Evolutionary conservation across 2,113 vertebrate species (phyloP).

Genomic region (Sphyrna mokarran): DNA sequence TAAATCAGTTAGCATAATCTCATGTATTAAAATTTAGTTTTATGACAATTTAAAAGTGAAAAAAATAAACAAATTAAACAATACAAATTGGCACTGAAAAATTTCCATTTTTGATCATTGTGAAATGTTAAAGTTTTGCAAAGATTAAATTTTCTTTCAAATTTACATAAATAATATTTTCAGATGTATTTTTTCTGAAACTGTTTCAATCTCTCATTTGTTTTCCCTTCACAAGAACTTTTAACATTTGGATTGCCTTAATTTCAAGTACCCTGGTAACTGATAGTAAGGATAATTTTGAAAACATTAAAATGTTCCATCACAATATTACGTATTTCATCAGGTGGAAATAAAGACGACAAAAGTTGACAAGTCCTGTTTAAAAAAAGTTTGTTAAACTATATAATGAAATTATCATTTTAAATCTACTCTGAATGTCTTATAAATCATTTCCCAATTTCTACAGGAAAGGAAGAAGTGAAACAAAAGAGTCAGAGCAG

Average conservation of each 20-base stretch:
- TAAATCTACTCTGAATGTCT: background rate
- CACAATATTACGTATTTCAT: background rate
- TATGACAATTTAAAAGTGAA: background rate
- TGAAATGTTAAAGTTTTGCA: background rate
- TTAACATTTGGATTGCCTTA: background rate
- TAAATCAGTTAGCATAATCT: background rate
- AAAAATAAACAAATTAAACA: no score
- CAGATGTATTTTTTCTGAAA: background rate
- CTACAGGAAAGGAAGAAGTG: background rate
- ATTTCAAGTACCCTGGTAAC: background rate
- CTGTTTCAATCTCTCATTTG: background rate
- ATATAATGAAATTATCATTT: background rate
- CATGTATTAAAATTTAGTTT: background rate
- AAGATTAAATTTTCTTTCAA: background rate
- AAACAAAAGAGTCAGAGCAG: background rate
- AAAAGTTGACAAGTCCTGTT: background rate
- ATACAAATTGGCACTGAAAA: no score
- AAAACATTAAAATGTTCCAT: background rate
- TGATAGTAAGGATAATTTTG: background rate
- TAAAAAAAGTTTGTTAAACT: background rate
- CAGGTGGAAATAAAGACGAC: background rate
- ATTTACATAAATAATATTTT: background rate
- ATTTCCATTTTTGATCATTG: background rate
- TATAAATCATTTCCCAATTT: background rate
- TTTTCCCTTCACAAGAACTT: background rate